Evolutionary conservation across 2,113 vertebrate genomes (phyloP), one percentile per base, ranked within the genome.

Genomic region (Nothocercus julius): DNA sequence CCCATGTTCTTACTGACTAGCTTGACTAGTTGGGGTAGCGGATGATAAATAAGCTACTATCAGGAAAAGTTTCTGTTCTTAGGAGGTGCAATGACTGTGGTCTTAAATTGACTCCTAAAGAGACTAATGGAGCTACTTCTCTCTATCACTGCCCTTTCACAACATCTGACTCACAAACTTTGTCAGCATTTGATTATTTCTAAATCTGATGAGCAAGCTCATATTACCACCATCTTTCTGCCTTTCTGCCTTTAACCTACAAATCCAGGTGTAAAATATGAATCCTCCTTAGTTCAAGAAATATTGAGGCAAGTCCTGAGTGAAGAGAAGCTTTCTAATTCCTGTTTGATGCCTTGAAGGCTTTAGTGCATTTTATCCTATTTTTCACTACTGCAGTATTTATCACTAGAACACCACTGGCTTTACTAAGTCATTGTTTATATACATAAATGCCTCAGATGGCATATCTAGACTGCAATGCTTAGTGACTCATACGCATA

Each of bases 141-240:
- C 20, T 73, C 28, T 47, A 28, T 24, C 49, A 51, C 8, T 28
- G 2, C 34, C 7, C 44, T 85, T 91, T 68, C 34, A 61, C 53
- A 79, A 13, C 21, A 32, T 13, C 62, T 34, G 16, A 19, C 61
- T 73, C 40, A 44, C 54, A 67, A 58, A 59, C 13, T 58, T 44
- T 7, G 21, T 56, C 2, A 10, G 6, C 18, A 28, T 59, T 63
- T 54, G n/a, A 49, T 36, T 56, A 47, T 36, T 36, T 49, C 49
- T 51, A 74, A 77, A 82, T 24, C 16, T 59, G 77, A 34, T 1
- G 1, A 49, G 34, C 0, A 4, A 77, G 30, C 44, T 44, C 53
- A 27, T 0, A 1, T 5, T 44, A 61, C 13, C 27, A 27, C 4
- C 28, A 51, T 14, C 2, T 51, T 69, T 44, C 63, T 83, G 28